Base-by-base conservation (phyloP, 1,140 invertebrate genomes). In the Charaxes varanes region DNA sequence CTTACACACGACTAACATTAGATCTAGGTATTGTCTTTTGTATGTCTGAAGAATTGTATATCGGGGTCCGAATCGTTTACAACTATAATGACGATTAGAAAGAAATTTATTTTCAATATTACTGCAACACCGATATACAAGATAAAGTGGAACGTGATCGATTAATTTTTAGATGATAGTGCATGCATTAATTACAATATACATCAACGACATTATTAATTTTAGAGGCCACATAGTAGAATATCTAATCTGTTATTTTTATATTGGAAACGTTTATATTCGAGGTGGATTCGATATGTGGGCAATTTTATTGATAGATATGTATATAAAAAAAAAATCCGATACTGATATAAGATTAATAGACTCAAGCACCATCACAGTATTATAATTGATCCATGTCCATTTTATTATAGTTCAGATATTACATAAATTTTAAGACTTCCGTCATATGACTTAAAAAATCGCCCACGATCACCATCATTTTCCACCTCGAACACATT, bases 1-100 rank as follows among this genome's bases (percentile, higher is more conserved):
- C 76, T 80, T 83, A 83, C 73, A 62, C 77, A 74, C 68, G 59
- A 58, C 78, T 82, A 82, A 78, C 61, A 69, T 80, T 83, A 83
- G 73, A 79, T 77, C 79, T 83, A 83, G 76, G 79, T 83, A 83
- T 83, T 83, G 79, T 83, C 79, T 80, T 83, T 83, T 79, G 70
- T 79, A 83, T 83, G 76, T 73, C 71, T 77, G 73, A 83, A 69
- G 66, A 50, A 54, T 73, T 65, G 67, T 65, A 36, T 36, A 65
- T 77, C 71, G 73, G 68, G 76, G 62, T 72, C 66, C 54, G 47
- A 59, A 63, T 38, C 42, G 38, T 48, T 46, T 38, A 51, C 40
- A 24, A 41, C 36, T 41, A 41, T 37, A 53, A 41, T 32, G 50
- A 41, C 32, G 37, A 55, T 50, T 38, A 46, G 33, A 33, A 53